Conservation (phyloP, 1,140 invertebrate species). For the Pseudomyrmex flavicornis region DNA sequence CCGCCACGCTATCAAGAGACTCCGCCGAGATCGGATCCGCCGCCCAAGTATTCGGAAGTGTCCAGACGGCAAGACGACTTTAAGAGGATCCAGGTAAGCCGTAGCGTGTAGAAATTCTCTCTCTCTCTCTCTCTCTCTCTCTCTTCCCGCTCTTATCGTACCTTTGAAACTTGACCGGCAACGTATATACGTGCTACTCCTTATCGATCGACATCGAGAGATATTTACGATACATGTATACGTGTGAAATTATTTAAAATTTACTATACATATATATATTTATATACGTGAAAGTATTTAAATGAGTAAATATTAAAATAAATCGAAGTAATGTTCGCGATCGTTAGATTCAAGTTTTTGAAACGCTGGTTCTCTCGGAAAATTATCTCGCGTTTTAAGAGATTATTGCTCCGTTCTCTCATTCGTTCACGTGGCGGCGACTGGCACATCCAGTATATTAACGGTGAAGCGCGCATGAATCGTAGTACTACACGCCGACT, state of each 20-base stretch:
- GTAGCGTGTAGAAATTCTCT: neutral
- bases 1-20: conserved; percentile 81
- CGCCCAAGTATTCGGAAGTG: conserved; percentile 81
- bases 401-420: conserved; percentile 8
- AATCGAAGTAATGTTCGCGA: neutral
- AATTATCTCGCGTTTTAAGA: neutral
- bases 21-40: conserved; percentile 77
- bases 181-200: neutral
- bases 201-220: neutral
- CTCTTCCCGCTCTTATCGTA: neutral
- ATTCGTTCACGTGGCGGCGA: conserved; percentile 13
- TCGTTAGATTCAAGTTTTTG: neutral
- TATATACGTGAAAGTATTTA: neutral
- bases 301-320: neutral
- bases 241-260: neutral
- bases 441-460: neutral
- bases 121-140: neutral
- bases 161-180: neutral
- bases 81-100: conserved; percentile 77
- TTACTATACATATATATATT: neutral
- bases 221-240: neutral
- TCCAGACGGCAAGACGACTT: conserved; percentile 76
- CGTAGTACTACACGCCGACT: conserved; percentile 59
- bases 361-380: neutral
- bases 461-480: conserved; percentile 13